These are phyloP conservation scores for Hyla sarda DNA, from an alignment of 2,113 vertebrate species.

Conservation along the genomic window DNA sequence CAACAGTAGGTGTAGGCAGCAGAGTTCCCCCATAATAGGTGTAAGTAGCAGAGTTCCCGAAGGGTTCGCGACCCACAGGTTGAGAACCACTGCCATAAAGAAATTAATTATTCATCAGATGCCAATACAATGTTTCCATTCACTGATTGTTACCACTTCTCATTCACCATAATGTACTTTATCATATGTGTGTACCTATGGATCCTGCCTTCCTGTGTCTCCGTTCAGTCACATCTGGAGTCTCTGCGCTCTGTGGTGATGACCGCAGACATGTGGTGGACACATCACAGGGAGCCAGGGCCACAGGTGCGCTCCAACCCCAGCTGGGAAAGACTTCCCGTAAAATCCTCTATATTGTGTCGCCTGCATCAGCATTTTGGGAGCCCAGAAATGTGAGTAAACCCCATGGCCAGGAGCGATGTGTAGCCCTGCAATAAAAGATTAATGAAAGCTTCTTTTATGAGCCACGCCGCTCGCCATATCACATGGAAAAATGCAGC, in stretches of 20 bases:
- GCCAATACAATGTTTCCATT: too few species aligned
- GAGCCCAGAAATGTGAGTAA: conserved; percentile 62
- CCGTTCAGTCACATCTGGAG: not conserved
- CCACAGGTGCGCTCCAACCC: not conserved
- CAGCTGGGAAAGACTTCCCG: conserved; percentile 2
- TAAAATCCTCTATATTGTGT: conserved; percentile 12
- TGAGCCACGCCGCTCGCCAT: conserved; percentile 62
- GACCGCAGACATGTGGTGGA: not conserved
- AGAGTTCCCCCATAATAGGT: too few species aligned
- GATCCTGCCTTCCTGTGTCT: not conserved
- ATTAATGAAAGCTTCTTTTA: conserved; percentile 66
- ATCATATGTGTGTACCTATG: not conserved
- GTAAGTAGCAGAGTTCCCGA: too few species aligned
- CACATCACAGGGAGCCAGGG: not conserved
- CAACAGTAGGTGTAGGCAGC: too few species aligned
- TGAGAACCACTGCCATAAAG: too few species aligned
- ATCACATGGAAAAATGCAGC: conserved; percentile 37
- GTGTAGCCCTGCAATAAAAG: conserved; percentile 65
- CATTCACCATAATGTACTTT: too few species aligned
- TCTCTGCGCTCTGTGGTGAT: not conserved
- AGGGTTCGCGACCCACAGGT: too few species aligned
- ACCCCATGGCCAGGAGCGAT: conserved; percentile 59
- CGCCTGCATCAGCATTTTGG: conserved; percentile 54
- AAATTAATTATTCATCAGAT: too few species aligned
- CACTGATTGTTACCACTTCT: too few species aligned